Evolutionary conservation across 2,113 vertebrate genomes (phyloP).

Genomic region (Eudyptes chrysolophus): DNA sequence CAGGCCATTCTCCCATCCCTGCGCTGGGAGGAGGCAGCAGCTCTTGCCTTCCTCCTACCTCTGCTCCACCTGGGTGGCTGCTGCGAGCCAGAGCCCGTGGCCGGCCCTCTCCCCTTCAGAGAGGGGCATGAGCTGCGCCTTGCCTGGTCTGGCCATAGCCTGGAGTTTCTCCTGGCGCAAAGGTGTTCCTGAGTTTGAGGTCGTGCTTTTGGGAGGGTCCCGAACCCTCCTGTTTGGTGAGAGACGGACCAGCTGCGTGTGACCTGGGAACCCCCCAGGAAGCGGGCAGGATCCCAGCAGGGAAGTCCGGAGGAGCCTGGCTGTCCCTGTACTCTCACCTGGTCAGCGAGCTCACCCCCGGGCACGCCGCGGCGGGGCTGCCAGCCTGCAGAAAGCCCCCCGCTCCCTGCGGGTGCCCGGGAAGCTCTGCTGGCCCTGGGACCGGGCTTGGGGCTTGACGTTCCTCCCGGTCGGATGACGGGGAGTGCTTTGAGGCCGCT

Average conservation of each 20-base stretch:
- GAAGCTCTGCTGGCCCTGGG: no score
- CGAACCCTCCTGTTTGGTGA: no score
- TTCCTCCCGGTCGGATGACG: background rate
- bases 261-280: background rate
- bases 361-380: background rate
- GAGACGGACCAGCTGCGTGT: no score
- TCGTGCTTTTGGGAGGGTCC: no score
- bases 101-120: background rate
- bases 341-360: background rate
- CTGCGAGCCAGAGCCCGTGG: background rate
- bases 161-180: background rate
- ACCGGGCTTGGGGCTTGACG: no score
- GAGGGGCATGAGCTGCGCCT: background rate
- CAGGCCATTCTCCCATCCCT: accelerated
- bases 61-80: background rate
- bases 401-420: no score
- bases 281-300: no score
- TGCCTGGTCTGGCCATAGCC: no score
- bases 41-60: background rate
- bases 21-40: background rate
- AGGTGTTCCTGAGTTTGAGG: no score
- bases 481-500: accelerated
- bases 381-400: background rate
- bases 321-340: accelerated
- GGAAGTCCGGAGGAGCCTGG: background rate